Percentiles rank a stretch among this genome's conserved stretches.
phyloP scores from a whole-genome alignment of 2,113 vertebrate species.

The Mus spicilegus region DNA sequence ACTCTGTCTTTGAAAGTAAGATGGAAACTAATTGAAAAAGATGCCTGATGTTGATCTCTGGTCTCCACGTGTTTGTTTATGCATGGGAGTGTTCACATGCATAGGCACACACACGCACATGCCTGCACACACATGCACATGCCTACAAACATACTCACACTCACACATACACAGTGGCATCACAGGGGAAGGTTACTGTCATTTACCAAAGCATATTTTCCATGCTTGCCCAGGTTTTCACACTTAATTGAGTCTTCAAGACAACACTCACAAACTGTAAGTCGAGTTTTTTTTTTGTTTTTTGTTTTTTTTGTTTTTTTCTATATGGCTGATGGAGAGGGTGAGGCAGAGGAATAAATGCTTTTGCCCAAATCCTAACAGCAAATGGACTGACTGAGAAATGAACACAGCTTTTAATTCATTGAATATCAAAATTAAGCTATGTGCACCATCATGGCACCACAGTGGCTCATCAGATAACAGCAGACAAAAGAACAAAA shows the following conservation, averaged over 20 bases:
- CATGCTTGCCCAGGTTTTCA: background rate
- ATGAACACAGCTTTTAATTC: constrained; percentile 26
- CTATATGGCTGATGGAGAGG: background rate
- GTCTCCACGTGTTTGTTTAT: background rate
- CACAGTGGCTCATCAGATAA: background rate
- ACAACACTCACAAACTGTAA: background rate
- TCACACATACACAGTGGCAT: background rate
- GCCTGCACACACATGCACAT: too few species aligned
- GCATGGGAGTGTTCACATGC: accelerated
- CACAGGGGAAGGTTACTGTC: background rate
- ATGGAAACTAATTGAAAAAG: too few species aligned
- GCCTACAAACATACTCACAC: background rate
- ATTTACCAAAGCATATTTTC: background rate
- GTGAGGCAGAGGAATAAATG: background rate
- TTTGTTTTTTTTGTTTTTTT: constrained; percentile 24
- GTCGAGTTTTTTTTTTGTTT: background rate
- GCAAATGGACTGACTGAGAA: background rate
- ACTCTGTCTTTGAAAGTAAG: background rate
- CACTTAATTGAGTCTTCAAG: background rate
- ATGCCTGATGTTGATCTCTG: background rate
- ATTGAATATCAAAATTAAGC: constrained; percentile 24
- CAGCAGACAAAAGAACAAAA: background rate
- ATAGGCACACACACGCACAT: background rate
- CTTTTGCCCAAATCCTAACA: background rate
- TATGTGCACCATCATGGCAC: background rate